Conservation (phyloP, 1,140 invertebrate species). For the Camponotus floridanus region DNA sequence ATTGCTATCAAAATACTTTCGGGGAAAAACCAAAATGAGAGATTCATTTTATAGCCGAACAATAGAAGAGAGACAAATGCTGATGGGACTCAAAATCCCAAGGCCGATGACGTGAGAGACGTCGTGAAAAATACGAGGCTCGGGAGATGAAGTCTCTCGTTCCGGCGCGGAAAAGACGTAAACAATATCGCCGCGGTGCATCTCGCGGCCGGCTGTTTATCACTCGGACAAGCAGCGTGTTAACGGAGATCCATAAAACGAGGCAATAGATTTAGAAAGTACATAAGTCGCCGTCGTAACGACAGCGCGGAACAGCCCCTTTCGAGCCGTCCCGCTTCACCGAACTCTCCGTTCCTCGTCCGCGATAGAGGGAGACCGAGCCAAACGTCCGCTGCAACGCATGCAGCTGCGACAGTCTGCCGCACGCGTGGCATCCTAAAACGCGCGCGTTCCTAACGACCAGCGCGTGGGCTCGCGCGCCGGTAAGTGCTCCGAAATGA, state of each 20-base stretch:
- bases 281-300: constrained; percentile 54
- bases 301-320: constrained; percentile 40
- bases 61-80: neutral
- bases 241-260: constrained; percentile 59
- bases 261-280: constrained; percentile 60
- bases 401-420: constrained; percentile 56
- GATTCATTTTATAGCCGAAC: neutral
- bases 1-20: neutral
- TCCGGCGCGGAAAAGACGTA: neutral
- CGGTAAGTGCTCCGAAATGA: constrained; percentile 41
- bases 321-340: constrained; percentile 44
- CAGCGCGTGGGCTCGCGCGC: constrained; percentile 23
- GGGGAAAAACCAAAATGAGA: neutral
- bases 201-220: constrained; percentile 43
- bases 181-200: constrained; percentile 37
- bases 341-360: constrained; percentile 50
- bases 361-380: constrained; percentile 40
- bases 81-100: neutral
- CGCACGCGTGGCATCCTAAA: constrained; percentile 34
- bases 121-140: neutral
- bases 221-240: constrained; percentile 51
- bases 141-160: neutral
- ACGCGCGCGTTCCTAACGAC: constrained; percentile 38
- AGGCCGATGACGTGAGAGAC: neutral
- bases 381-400: constrained; percentile 6